Conservation (phyloP, 2,888 invertebrate genomes). For the Argynnis bischoffii region DNA sequence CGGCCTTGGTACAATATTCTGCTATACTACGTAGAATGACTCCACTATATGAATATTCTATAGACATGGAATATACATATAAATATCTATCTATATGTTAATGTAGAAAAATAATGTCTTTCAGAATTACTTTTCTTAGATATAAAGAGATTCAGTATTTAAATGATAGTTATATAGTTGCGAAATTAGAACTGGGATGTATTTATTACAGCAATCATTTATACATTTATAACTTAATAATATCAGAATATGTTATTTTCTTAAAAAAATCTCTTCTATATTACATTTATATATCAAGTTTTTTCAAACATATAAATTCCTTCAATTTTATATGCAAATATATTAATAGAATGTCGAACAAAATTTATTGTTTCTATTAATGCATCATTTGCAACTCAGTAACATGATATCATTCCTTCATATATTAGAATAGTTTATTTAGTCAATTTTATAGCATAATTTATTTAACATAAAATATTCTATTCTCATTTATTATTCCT, state of each 20-base stretch:
- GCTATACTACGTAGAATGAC: too few relatives aligned
- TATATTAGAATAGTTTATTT: too few relatives aligned
- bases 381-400: constrained; percentile 13
- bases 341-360: constrained; percentile 8
- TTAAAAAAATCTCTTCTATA: not conserved
- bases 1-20: too few relatives aligned
- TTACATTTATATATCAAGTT: constrained; percentile 12
- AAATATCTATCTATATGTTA: too few relatives aligned
- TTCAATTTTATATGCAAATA: constrained; percentile 9
- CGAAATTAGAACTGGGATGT: constrained; percentile 3
- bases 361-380: constrained; percentile 11
- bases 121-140: too few relatives aligned
- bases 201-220: constrained; percentile 8
- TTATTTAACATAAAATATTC: too few relatives aligned
- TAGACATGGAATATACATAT: too few relatives aligned
- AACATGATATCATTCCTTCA: not conserved
- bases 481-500: too few relatives aligned
- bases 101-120: too few relatives aligned
- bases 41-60: too few relatives aligned
- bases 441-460: too few relatives aligned
- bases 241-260: constrained; percentile 5
- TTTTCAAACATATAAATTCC: constrained; percentile 6
- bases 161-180: constrained; percentile 1
- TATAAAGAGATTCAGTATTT: not conserved
- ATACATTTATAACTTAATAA: constrained; percentile 19